phyloP scores from a whole-genome alignment of 2,113 vertebrate species.

The Delphinus delphis region DNA sequence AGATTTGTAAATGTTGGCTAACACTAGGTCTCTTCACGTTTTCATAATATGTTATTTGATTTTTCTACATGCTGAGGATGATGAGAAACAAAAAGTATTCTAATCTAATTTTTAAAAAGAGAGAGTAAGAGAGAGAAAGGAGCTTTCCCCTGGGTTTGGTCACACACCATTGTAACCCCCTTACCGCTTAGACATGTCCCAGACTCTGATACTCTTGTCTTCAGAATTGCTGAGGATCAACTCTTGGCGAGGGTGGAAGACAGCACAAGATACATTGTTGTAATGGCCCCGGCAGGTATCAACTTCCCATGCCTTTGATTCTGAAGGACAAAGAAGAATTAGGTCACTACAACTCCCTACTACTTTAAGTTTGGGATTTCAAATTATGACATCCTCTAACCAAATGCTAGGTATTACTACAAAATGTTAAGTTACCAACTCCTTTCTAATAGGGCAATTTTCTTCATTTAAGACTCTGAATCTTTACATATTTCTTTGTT shows the following conservation, averaged over 20 bases:
- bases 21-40: neutral
- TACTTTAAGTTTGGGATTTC: neutral
- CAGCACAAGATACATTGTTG: slow-evolving; percentile 98
- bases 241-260: slow-evolving; percentile 98
- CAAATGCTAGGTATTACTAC: neutral
- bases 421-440: neutral
- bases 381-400: neutral
- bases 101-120: slow-evolving; percentile 2
- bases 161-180: neutral
- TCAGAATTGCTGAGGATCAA: slow-evolving; percentile 98
- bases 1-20: neutral
- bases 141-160: neutral
- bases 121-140: neutral
- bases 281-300: slow-evolving; percentile 98
- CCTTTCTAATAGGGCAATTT: neutral
- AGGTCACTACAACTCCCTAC: neutral
- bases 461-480: neutral
- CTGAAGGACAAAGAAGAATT: slow-evolving; percentile 75
- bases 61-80: neutral
- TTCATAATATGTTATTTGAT: neutral
- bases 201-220: slow-evolving; percentile 98
- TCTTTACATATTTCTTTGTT: neutral
- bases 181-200: slow-evolving; percentile 97
- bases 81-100: neutral
- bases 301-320: slow-evolving; percentile 97